Base-by-base conservation (phyloP, 2,797 vertebrate species). In the Catamblyrhynchus diadema region DNA sequence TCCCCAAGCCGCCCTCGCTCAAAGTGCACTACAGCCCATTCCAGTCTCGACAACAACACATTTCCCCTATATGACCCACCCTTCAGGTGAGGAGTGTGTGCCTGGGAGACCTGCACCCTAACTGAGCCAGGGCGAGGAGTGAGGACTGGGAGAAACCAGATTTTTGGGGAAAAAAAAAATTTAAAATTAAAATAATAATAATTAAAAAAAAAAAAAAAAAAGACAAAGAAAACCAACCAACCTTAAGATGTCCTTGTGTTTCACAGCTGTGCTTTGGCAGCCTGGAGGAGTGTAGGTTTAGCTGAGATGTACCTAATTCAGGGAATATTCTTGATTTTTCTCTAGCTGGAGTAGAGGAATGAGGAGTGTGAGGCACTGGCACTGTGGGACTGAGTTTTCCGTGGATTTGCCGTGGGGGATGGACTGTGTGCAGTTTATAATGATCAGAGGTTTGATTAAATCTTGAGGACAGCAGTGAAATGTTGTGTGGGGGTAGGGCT, bases 1-100 rank as follows among this genome's bases (percentile, higher is more conserved):
- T 92, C 99, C 99, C 60, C 99, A 99, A 98, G 98, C 98, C 89
- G 98, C 97, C 48, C 98, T 99, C 98, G 97, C 98, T 96, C 99
- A 99, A 98, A 99, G 98, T 90, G 98, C 99, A 97, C 98, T 99
- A 96, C 99, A 99, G 97, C 98, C 99, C 97, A 99, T 99, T 98
- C 99, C 99, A 15, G 99, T 99, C 97, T 99, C 99, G 96, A 99
- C 99, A 98, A 99, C 99, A 96, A 98, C 99, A 98, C 99, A 99
- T 98, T 99, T 99, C 98, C 99, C 99, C 96, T 99, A 99, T 98
- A 98, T 99, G 98, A 98, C 99, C 96, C 99, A 99, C 98, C 98
- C 99, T 98, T 98, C 98, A 99, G 99, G 99, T 99, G 98, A 96
- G 98, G 97, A 97, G 96, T 98, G 98, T 98, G 97, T 98, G 97